Evolutionary conservation across 2,888 invertebrate species (phyloP).

Genomic region (Linnaemya tessellans): DNA sequence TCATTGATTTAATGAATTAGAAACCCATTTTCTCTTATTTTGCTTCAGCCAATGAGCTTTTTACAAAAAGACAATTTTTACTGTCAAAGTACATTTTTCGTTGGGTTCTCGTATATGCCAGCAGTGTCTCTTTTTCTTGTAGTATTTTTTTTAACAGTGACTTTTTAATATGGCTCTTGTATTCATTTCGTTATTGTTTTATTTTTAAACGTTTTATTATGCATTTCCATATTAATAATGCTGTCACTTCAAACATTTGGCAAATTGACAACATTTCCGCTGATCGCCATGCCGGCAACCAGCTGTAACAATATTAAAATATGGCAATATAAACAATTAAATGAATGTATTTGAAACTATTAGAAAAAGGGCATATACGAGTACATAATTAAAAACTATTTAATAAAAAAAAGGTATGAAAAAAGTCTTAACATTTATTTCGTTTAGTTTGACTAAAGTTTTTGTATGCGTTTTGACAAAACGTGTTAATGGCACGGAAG

Average conservation of each 20-base stretch:
- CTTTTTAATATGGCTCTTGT: background rate
- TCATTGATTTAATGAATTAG: background rate
- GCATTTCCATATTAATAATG: slow-evolving; percentile 11
- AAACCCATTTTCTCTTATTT: too few species aligned
- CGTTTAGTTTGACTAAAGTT: slow-evolving; percentile 3
- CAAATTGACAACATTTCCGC: slow-evolving; percentile 70
- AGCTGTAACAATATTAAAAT: slow-evolving; percentile 38
- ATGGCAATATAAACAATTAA: slow-evolving; percentile 55
- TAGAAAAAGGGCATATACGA: slow-evolving; percentile 58
- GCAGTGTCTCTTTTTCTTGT: too few species aligned
- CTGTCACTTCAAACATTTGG: slow-evolving; percentile 41
- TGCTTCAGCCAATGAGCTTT: too few species aligned
- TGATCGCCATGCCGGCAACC: slow-evolving; percentile 51
- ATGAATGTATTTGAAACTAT: slow-evolving; percentile 9
- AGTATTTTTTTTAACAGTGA: background rate
- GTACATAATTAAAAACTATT: slow-evolving; percentile 7
- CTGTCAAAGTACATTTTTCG: background rate
- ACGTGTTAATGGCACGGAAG: slow-evolving; percentile 72
- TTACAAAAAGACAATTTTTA: background rate
- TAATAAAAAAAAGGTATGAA: background rate
- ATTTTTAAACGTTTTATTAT: slow-evolving; percentile 6
- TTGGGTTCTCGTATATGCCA: background rate
- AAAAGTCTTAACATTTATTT: slow-evolving; percentile 28
- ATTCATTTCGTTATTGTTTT: slow-evolving; percentile 6
- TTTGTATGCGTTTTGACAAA: slow-evolving; percentile 29